These are phyloP conservation scores for Microcebus ravelobensis DNA, from an alignment of 2,113 vertebrate genomes.

Conservation along the genomic window DNA sequence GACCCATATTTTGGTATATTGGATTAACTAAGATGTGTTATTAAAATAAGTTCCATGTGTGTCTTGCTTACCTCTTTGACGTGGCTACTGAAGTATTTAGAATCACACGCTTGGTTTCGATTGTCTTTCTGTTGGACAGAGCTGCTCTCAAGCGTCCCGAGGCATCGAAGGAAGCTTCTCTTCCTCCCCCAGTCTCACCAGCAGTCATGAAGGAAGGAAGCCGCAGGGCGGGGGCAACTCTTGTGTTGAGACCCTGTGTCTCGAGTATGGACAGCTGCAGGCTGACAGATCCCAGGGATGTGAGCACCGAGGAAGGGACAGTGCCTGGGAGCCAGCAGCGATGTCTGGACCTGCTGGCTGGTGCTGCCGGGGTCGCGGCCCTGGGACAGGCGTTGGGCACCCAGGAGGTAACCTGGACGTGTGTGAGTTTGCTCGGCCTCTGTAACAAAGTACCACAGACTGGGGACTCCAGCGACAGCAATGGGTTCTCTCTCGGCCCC, in stretches of 20 bases:
- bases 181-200: not conserved
- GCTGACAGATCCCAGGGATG: not conserved
- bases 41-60: not conserved
- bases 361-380: too few species aligned
- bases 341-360: not conserved
- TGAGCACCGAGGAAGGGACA: not conserved
- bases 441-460: not conserved
- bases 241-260: fast-evolving
- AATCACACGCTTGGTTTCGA: fast-evolving
- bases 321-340: not conserved
- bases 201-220: not conserved
- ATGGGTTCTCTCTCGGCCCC: not conserved
- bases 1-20: not conserved
- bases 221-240: not conserved
- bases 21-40: not conserved
- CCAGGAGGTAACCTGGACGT: not conserved
- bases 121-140: fast-evolving
- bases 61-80: not conserved
- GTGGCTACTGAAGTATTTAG: not conserved
- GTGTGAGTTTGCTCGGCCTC: not conserved
- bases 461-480: not conserved
- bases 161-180: not conserved
- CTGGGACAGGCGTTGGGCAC: too few species aligned
- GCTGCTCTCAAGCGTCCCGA: not conserved
- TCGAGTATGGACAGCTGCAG: not conserved